A percentile compares a stretch with the other conserved stretches of the same genome.
These are phyloP conservation scores for Blennius ocellaris DNA, from an alignment of 2,113 vertebrate genomes.

Conservation along the genomic window DNA sequence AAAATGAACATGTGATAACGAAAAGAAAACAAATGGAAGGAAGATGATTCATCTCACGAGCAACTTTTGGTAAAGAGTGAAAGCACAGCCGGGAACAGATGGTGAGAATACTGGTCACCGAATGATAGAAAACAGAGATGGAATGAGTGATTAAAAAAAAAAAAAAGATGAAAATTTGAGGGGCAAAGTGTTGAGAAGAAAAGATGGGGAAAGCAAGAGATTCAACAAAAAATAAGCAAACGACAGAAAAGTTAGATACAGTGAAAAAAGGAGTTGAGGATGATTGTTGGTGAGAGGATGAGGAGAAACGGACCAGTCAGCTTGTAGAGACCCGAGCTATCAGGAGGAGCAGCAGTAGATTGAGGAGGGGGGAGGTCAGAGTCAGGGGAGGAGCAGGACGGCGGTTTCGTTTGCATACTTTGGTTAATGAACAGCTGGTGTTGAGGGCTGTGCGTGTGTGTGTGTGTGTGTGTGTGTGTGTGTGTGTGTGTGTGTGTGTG, in stretches of 20 bases:
- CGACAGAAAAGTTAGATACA: background rate
- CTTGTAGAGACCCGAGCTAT: slow-evolving; percentile 23
- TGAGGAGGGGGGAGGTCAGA: slow-evolving; percentile 42
- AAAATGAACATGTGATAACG: background rate
- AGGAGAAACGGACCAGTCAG: slow-evolving; percentile 34
- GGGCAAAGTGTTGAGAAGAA: background rate
- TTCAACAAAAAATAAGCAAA: background rate
- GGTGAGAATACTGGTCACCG: background rate
- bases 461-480: background rate
- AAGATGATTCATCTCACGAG: background rate
- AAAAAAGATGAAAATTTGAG: background rate
- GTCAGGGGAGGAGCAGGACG: slow-evolving; percentile 65
- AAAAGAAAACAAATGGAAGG: background rate
- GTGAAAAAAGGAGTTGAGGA: background rate
- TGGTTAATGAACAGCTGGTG: slow-evolving; percentile 90
- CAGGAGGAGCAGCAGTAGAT: slow-evolving; percentile 42
- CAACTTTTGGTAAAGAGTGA: slow-evolving; percentile 9
- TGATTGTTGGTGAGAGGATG: slow-evolving; percentile 33
- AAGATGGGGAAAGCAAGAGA: background rate
- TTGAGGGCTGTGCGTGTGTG: slow-evolving; percentile 43
- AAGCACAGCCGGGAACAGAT: background rate
- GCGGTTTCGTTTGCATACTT: slow-evolving; percentile 87
- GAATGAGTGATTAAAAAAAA: background rate
- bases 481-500: slow-evolving; percentile 31
- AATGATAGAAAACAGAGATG: background rate